phyloP scores from a whole-genome alignment of 2,113 vertebrate genomes.

The Plestiodon gilberti region DNA sequence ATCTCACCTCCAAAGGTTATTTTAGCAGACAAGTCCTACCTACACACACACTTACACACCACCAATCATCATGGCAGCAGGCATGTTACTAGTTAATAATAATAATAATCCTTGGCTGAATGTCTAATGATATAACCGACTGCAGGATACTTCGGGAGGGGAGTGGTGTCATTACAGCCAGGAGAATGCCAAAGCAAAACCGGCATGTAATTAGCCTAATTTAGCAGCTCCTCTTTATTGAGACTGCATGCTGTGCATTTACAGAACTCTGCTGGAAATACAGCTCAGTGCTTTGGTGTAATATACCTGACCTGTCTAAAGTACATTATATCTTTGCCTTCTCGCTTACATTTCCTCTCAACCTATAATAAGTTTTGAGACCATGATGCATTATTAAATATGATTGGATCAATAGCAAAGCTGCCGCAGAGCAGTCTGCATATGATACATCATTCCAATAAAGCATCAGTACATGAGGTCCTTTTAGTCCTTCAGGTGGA shows the following conservation, averaged over 20 bases:
- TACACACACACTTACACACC: neutral
- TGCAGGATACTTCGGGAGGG: neutral
- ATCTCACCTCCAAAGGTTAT: neutral
- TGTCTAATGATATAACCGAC: neutral
- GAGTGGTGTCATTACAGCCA: neutral
- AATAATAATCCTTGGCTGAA: neutral
- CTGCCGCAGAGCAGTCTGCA: constrained; percentile 51
- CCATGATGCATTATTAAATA: constrained; percentile 44
- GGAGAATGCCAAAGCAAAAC: neutral
- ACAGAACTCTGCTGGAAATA: neutral
- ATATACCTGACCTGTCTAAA: neutral
- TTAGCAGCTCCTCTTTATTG: neutral
- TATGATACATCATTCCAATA: constrained; percentile 57
- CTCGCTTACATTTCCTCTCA: neutral
- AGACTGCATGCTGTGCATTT: neutral
- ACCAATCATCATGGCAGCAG: neutral
- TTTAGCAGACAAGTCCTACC: neutral
- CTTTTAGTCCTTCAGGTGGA: constrained; percentile 63
- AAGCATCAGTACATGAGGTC: constrained; percentile 60
- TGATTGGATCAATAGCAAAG: constrained; percentile 60
- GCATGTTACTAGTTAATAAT: neutral
- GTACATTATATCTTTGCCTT: neutral
- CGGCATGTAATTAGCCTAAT: neutral
- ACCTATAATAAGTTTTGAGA: constrained; percentile 33
- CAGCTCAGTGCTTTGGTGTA: neutral